phyloP scores from a whole-genome alignment of 2,888 invertebrate species.

The Melolontha melolontha region DNA sequence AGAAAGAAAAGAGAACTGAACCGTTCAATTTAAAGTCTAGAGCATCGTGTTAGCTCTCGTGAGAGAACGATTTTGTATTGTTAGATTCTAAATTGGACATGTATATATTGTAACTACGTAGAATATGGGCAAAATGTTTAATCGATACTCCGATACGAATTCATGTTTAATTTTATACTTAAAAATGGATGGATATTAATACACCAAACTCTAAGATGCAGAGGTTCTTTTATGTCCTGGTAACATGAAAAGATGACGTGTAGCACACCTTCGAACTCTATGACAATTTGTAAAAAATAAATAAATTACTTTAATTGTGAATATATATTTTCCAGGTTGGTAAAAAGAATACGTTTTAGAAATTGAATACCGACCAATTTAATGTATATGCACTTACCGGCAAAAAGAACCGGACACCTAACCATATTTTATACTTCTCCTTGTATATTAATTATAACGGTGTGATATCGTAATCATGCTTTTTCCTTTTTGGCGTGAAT shows the following conservation, averaged over 20 bases:
- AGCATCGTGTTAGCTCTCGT: background rate
- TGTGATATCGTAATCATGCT: too few species aligned
- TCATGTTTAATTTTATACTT: constrained; percentile 30
- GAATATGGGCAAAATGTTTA: constrained; percentile 13
- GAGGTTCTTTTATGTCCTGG: constrained; percentile 11
- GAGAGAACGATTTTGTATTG: background rate
- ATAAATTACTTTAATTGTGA: too few species aligned
- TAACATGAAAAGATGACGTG: constrained; percentile 32
- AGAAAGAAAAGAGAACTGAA: background rate
- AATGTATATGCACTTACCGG: too few species aligned
- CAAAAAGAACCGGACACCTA: too few species aligned
- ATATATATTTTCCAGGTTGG: too few species aligned
- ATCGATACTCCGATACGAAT: constrained; percentile 25
- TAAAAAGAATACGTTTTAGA: too few species aligned
- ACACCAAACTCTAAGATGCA: constrained; percentile 25
- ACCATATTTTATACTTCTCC: too few species aligned
- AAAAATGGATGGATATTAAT: constrained; percentile 21
- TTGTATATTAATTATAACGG: too few species aligned
- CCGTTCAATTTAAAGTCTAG: background rate
- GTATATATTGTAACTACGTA: background rate
- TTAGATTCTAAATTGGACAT: background rate
- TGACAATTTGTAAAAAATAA: too few species aligned
- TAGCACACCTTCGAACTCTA: too few species aligned
- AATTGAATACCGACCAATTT: too few species aligned
- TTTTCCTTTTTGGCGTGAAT: too few species aligned